Evolutionary conservation across 2,797 vertebrate species (phyloP), one percentile per base, ranked within the genome.

Genomic region (Bucorvus abyssinicus): DNA sequence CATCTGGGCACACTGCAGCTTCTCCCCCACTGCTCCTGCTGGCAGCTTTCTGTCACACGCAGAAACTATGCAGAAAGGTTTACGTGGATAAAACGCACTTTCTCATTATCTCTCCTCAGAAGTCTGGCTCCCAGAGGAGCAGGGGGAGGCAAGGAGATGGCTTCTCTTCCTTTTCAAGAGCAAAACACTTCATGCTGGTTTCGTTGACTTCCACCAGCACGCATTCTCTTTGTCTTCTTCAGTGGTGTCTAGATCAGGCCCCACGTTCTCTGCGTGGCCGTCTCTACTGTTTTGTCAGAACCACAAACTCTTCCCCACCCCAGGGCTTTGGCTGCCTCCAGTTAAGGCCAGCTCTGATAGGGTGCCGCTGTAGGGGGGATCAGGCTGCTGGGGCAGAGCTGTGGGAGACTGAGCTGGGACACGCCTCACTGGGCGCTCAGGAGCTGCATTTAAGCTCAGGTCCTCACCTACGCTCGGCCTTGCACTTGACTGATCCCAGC

Each of bases 401-500:
- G 3, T 6, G 27, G 13, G 57, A 3, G 10, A 0, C 59, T 8
- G 42, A 36, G 64, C 38, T 38, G 32, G 11, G 56, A 9, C 2
- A 2, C 17, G 26, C 5, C 55, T 36, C 3, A 0, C 6, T 12
- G 1, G 20, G 22, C 14, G 23, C 65, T 84, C 44, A 23, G 64
- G 21, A 57, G 53, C 52, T 70, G 22, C 8, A 5, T 38, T 18
- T 32, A 12, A 57, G 30, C 21, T 40, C 34, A 53, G n/a, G 1
- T 4, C 2, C 19, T 8, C 2, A 1, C 10, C 26, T 9, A 26
- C 57, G 29, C 8, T 40, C 14, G n/a, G 44, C 6, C 20, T 57
- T 4, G 3, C 2, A 0, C 7, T 20, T 27, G 59, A 13, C 13
- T n/a, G 4, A 15, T 64, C 13, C 18, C 26, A 42, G 30, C 14